These are phyloP conservation scores for Cuculus canorus DNA, from an alignment of 2,797 vertebrate genomes.

Conservation along the genomic window DNA sequence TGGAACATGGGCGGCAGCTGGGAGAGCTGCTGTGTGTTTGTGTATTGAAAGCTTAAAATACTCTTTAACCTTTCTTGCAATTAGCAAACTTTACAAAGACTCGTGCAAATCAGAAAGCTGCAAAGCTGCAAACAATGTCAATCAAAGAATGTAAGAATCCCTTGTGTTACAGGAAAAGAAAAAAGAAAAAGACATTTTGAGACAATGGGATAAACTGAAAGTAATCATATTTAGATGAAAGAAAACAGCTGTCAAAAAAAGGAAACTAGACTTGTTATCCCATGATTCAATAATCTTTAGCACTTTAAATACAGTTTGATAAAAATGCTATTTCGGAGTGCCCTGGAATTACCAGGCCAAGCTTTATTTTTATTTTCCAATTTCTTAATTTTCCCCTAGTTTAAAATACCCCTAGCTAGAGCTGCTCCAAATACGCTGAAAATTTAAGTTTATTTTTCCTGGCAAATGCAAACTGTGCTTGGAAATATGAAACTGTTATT, in stretches of 20 bases:
- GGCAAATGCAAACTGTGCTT: conserved; percentile 80
- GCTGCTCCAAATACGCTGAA: conserved; percentile 72
- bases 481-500: conserved; percentile 80
- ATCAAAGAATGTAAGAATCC: background rate
- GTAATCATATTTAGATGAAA: background rate
- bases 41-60: background rate
- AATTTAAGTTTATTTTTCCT: conserved; percentile 79
- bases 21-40: background rate
- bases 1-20: background rate
- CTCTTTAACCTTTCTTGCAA: background rate
- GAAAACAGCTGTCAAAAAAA: background rate
- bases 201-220: background rate
- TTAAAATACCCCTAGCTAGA: conserved; percentile 56
- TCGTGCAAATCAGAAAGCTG: background rate
- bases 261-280: background rate
- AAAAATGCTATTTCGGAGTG: background rate
- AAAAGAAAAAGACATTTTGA: background rate
- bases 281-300: background rate
- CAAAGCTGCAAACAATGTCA: background rate
- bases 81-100: background rate
- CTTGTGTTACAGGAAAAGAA: background rate
- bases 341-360: background rate
- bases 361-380: conserved; percentile 6
- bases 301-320: background rate
- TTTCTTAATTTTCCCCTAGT: conserved; percentile 20